A percentile compares a stretch with the other conserved stretches of the same genome.
phyloP scores from a whole-genome alignment of 2,113 vertebrate species.

The Zosterops hypoxanthus region DNA sequence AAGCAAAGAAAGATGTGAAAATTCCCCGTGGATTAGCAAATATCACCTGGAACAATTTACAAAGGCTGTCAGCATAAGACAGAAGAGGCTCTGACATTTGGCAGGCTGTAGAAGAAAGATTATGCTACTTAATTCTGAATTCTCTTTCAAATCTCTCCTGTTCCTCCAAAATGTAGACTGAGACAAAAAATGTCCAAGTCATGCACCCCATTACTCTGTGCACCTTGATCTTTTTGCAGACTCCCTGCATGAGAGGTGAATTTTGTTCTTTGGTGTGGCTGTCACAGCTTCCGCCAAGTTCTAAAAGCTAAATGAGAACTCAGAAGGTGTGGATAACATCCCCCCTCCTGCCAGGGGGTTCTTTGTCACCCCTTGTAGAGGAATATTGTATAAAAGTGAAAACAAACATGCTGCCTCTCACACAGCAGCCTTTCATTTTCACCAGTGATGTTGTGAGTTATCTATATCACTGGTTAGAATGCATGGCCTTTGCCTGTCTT shows the following conservation, averaged over 20 bases:
- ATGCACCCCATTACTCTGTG: fast-evolving
- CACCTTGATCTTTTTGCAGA: background rate
- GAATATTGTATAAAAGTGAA: background rate
- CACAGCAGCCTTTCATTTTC: background rate
- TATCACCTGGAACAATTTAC: background rate
- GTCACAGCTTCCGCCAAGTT: background rate
- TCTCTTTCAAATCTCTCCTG: background rate
- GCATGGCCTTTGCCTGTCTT: background rate
- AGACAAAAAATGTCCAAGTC: background rate
- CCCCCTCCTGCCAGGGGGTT: fast-evolving
- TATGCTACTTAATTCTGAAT: background rate
- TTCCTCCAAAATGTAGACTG: background rate
- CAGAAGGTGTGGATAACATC: background rate
- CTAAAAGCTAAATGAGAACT: background rate
- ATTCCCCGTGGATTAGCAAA: background rate
- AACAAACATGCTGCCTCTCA: background rate
- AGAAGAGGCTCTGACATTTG: background rate
- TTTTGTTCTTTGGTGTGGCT: background rate
- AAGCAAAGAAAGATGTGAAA: background rate
- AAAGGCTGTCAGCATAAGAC: background rate
- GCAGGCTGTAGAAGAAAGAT: background rate
- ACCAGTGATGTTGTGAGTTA: background rate
- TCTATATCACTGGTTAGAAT: background rate
- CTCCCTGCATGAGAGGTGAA: background rate
- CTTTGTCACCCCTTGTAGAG: background rate